Evolutionary conservation across 53 echinoderm and acorn worm species (phyloP), one percentile per base, ranked within the genome.

Genomic region (Hippasteria phrygiana): DNA sequence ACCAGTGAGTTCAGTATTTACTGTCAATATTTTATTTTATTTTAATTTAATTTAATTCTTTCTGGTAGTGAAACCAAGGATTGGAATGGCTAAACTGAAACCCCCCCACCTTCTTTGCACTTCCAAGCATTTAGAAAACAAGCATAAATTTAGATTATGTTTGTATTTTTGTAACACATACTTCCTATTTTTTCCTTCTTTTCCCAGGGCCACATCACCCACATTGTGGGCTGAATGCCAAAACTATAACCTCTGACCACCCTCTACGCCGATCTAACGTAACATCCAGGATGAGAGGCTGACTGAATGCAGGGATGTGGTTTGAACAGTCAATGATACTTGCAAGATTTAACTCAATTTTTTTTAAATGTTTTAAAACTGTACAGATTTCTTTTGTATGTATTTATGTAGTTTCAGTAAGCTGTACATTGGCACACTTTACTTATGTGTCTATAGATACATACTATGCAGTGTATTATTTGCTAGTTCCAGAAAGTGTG

Each of bases 121-220:
- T 3, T 29, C 3, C 3, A 63, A 16, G 28, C 26, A 63, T 29
- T n/a, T n/a, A n/a, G n/a, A n/a, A n/a, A n/a, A n/a, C n/a, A n/a
- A n/a, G n/a, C n/a, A n/a, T n/a, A n/a, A n/a, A n/a, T n/a, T n/a
- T n/a, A n/a, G n/a, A n/a, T n/a, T n/a, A n/a, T n/a, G n/a, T n/a
- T n/a, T n/a, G n/a, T n/a, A n/a, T n/a, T 74, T 45, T 39, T 65
- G 45, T 62, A 4, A 43, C 40, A 39, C 0, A 13, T 16, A 18
- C 1, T 31, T 48, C 10, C n/a, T 20, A 14, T 32, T 81, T 43
- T 63, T 64, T 43, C 46, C 3, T 63, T 43, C 35, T 63, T 43
- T 33, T 42, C 28, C 13, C 65, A 81, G 81, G 81, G 81, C 43
- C 81, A 81, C 64, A 81, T 81, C 8, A 81, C 64, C 6, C 81